A percentile compares a stretch with the other conserved stretches of the same genome.
Conservation (phyloP, 1,140 invertebrate genomes). For the Subanguina moxae region DNA sequence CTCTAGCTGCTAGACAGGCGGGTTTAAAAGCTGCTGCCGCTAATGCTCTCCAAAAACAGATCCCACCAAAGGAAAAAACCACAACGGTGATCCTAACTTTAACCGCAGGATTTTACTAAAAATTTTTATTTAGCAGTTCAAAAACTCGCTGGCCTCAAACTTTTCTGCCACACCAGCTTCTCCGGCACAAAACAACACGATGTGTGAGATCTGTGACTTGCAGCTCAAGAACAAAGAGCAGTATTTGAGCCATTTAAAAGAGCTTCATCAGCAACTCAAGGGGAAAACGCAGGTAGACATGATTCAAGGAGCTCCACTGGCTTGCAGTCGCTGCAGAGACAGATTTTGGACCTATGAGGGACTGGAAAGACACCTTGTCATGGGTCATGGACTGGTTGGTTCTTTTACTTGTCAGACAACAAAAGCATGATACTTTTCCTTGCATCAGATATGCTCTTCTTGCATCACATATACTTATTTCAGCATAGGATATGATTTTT, state of each 20-base stretch:
- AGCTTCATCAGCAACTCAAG: conserved; percentile 42
- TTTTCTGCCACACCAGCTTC: background rate
- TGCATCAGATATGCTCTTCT: no score
- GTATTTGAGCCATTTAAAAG: conserved; percentile 38
- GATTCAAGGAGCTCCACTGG: conserved; percentile 69
- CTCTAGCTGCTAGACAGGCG: no score
- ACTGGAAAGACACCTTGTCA: conserved; percentile 80
- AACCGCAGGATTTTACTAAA: background rate
- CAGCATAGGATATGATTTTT: no score
- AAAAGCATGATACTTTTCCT: conserved; percentile 89
- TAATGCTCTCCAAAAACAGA: background rate
- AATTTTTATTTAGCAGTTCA: no score
- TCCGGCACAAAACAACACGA: background rate
- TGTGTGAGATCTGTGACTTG: conserved; percentile 52
- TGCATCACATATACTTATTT: no score
- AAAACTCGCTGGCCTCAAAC: background rate
- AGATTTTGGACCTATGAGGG: conserved; percentile 79
- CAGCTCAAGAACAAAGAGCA: conserved; percentile 40
- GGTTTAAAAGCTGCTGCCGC: no score
- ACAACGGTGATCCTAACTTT: conserved; percentile 11
- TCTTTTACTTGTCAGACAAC: conserved; percentile 88
- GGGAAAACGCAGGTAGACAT: conserved; percentile 44
- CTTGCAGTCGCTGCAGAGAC: conserved; percentile 92
- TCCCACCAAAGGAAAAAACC: background rate
- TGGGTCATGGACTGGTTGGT: conserved; percentile 85